Base-by-base conservation (phyloP, 23 tunicate genomes). In the Corella eumyota region DNA sequence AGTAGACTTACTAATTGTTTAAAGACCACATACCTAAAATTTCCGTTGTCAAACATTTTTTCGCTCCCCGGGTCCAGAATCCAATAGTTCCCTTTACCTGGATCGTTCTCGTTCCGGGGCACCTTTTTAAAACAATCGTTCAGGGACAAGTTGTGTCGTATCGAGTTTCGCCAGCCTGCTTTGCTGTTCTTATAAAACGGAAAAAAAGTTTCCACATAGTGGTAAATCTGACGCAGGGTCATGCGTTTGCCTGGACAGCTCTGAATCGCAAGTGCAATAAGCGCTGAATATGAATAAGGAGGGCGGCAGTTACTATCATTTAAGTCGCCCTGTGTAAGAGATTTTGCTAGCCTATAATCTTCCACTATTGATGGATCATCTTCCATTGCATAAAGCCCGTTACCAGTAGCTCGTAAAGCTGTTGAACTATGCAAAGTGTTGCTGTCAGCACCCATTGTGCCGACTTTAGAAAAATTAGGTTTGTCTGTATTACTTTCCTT, bases 61-160 rank as follows among this genome's bases (percentile, higher is more conserved):
- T 79, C 96, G 27, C 96, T 88, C 32, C 75, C 90, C 13, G 96
- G 96, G 50, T 88, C 96, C 2, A 88, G 53, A 36, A 77, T 88
- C 96, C 96, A 88, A 55, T 88, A 88, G 66, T 75, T 88, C 45
- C 96, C 96, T 46, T 88, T 88, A 24, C 96, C 96, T 17, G 96
- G 96, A 27, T 88, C 96, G 57, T 79, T 83, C 50, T 88, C 96
- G 58, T 67, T 73, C 24, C 96, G 63, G 5, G 96, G 96, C 52
- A 88, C 96, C 56, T 75, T 78, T 29, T 83, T 85, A 72, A 88
- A 88, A 56, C 96, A 88, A 34, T 88, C 96, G 47, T 88, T 88
- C 27, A 88, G 73, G 1, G 88, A 78, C 19, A 88, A 66, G 58
- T 88, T 88, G 62, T 88, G 96, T 2, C 96, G 77, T 32, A 88